Evolutionary conservation across 2,888 invertebrate species (phyloP), one percentile per base, ranked within the genome.

Genomic region (Theristus sp.): DNA sequence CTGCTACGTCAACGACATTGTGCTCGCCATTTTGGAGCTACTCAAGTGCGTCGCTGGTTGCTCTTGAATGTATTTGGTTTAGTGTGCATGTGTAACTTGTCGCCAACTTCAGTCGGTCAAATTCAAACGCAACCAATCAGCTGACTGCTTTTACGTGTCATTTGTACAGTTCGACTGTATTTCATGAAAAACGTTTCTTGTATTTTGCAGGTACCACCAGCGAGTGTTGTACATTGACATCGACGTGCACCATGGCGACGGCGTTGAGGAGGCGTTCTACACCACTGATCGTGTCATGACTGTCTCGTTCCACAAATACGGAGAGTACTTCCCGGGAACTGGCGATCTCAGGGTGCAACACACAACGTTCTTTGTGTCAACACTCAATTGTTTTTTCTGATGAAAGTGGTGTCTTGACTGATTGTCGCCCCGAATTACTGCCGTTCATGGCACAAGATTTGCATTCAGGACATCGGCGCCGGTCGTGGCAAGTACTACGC

Each of bases 161-260:
- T n/a, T n/a, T n/a, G n/a, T n/a, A n/a, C n/a, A n/a, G n/a, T n/a
- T n/a, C n/a, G n/a, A n/a, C n/a, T n/a, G n/a, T n/a, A n/a, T n/a
- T n/a, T n/a, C n/a, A n/a, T n/a, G n/a, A n/a, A n/a, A n/a, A n/a
- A n/a, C n/a, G n/a, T n/a, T n/a, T n/a, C n/a, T n/a, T n/a, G n/a
- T n/a, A n/a, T n/a, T n/a, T n/a, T n/a, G 30, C 57, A 57, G 57
- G 26, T 57, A 57, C 38, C 57, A 57, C 38, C 57, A 91, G 75
- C 81, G 96, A 69, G 96, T 98, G 20, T 78, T 98, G 60, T 98
- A 98, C 75, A 89, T 98, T 67, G 98, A 98, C 74, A 98, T 99
- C 70, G 98, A 99, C 77, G 96, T 99, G 46, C 98, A 99, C 77
- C 98, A 99, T 73, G 98, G 98, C 0, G 98, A 99, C 76, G 98